Percentiles rank a stretch among this genome's conserved stretches.
phyloP scores from a whole-genome alignment of 2,797 vertebrate genomes.

The Botia kubotai region DNA sequence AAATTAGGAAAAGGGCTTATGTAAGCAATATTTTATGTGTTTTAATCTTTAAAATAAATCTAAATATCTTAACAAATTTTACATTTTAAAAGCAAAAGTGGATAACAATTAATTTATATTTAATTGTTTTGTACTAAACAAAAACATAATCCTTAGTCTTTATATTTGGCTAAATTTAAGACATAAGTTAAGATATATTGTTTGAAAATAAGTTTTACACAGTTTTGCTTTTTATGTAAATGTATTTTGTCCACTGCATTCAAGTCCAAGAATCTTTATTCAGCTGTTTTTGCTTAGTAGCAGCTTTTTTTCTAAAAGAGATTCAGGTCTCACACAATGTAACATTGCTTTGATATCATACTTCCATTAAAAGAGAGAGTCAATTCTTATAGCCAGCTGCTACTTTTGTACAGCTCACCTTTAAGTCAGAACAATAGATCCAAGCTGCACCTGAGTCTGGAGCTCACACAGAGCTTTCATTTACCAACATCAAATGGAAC shows the following conservation, averaged over 20 bases:
- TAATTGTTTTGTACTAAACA: no score
- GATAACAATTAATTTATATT: no score
- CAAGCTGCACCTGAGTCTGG: constrained; percentile 37
- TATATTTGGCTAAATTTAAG: no score
- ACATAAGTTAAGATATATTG: no score
- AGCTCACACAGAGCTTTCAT: constrained; percentile 55
- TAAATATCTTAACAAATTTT: no score
- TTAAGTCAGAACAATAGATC: constrained; percentile 23
- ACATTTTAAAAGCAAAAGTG: no score
- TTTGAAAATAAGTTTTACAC: no score
- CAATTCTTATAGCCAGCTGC: constrained; percentile 34
- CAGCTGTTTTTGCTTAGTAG: background rate
- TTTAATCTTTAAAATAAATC: no score
- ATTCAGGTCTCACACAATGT: background rate
- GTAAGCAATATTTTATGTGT: constrained; percentile 79
- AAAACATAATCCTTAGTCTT: no score
- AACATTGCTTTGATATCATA: constrained; percentile 33
- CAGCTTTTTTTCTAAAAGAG: background rate
- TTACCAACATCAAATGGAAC: constrained; percentile 51
- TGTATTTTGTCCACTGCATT: no score
- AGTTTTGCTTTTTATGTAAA: no score
- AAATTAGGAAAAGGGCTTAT: constrained; percentile 61
- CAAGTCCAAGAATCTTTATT: no score
- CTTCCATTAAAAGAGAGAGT: constrained; percentile 15
- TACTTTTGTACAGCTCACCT: constrained; percentile 29